Evolutionary conservation across 1,140 invertebrate species (phyloP), one percentile per base, ranked within the genome.

Genomic region (Pachyrhynchus sulphureomaculatus): DNA sequence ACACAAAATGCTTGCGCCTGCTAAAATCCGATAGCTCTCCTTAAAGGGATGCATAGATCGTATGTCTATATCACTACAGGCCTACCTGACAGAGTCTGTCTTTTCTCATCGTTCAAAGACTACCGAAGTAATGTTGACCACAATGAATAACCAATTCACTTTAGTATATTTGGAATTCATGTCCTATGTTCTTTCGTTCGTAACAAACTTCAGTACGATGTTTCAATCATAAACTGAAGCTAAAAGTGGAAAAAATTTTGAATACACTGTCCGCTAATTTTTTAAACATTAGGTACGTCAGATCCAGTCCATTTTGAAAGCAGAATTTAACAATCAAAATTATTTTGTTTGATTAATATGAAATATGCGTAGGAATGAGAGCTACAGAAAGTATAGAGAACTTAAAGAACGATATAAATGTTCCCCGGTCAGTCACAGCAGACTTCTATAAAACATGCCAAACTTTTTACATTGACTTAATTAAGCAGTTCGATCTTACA

Each of bases 1-100:
- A 39, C 73, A 77, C 55, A 75, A 76, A 68, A 76, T 77, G 37
- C 33, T 77, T 0, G 51, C 52, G 21, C 69, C 68, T 18, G 57
- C 66, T 34, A 66, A 33, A 34, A 78, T 74, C 26, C 63, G 73
- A 23, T 79, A 71, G 74, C 58, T 77, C 10, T 76, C 77, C 4
- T 26, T 76, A 21, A 64, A 77, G 59, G 48, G 56, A 21, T 75
- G 72, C 69, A 72, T 77, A 2, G 61, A 74, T 49, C 52, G 74
- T 47, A 49, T 74, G n/a, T 77, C 60, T 29, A 51, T 59, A 32
- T 59, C 70, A 39, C 53, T 78, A 15, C 66, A 69, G 33, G 47
- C 57, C 20, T 78, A 75, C 62, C 71, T 77, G 36, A 68, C 20
- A 51, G 59, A 66, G 63, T 6, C 52, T 21, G 62, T 67, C 18